A percentile compares a stretch with the other conserved stretches of the same genome.
phyloP scores from a whole-genome alignment of 2,797 vertebrate species.

The Tadarida brasiliensis region DNA sequence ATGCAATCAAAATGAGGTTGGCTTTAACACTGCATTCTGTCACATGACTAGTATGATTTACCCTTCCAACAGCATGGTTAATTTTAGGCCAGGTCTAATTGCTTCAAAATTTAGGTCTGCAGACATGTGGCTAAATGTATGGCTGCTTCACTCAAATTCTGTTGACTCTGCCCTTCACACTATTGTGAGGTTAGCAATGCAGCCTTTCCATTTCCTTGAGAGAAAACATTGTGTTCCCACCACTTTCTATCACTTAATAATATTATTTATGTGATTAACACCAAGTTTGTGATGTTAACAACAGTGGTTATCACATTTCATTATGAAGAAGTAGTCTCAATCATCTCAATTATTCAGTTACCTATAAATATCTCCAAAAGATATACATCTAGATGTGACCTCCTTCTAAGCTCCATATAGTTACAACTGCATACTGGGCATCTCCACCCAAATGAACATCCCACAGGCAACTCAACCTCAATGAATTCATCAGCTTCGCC shows the following conservation, averaged over 20 bases:
- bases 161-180: neutral
- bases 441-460: neutral
- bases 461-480: neutral
- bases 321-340: neutral
- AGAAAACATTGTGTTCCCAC: slow-evolving; percentile 47
- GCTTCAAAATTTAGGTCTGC: neutral
- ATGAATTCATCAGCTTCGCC: neutral
- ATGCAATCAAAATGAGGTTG: neutral
- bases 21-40: neutral
- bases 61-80: neutral
- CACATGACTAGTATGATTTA: neutral
- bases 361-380: neutral
- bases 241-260: neutral
- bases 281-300: neutral
- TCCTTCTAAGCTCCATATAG: neutral
- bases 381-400: neutral
- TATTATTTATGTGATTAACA: neutral
- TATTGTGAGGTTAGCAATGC: neutral
- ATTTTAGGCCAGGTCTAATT: slow-evolving; percentile 13
- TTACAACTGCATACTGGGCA: neutral
- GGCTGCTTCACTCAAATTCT: neutral
- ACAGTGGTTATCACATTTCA: neutral
- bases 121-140: neutral
- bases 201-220: neutral
- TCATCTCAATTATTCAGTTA: neutral